Percentiles rank a stretch among this genome's conserved stretches.
Evolutionary conservation across 2,888 invertebrate genomes (phyloP).

Genomic region (Copidosoma aretas): DNA sequence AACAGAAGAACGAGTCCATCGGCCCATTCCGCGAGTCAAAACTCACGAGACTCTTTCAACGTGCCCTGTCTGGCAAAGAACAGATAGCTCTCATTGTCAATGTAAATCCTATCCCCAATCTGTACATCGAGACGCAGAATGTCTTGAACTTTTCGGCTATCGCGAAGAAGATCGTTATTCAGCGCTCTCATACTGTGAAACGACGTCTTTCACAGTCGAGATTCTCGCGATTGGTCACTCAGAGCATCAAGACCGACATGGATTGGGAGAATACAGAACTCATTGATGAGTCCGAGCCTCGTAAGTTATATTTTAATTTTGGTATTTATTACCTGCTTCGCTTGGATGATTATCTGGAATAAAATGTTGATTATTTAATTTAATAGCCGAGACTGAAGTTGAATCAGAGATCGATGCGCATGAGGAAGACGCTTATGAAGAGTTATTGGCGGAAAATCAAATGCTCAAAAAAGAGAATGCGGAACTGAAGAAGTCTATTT

Average conservation of each 20-base stretch:
- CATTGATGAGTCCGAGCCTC: conserved; percentile 30
- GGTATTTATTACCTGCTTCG: neutral
- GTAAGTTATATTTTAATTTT: conserved; percentile 29
- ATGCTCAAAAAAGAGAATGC: conserved; percentile 51
- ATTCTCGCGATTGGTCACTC: conserved; percentile 55
- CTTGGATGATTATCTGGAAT: neutral
- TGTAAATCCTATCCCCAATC: conserved; percentile 77
- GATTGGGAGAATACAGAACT: conserved; percentile 55
- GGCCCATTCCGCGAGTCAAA: conserved; percentile 84
- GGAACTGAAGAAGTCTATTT: conserved; percentile 48
- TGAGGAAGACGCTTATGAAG: conserved; percentile 50
- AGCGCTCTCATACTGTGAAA: conserved; percentile 45
- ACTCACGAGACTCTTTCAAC: conserved; percentile 84
- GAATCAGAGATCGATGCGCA: conserved; percentile 33
- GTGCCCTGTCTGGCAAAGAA: conserved; percentile 78
- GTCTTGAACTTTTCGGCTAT: conserved; percentile 87
- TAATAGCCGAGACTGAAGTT: conserved; percentile 32
- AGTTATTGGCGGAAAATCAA: conserved; percentile 52
- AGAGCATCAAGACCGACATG: conserved; percentile 51
- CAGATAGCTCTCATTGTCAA: conserved; percentile 87
- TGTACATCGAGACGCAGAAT: conserved; percentile 85
- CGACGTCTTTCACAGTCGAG: conserved; percentile 48
- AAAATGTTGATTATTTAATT: neutral
- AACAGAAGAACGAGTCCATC: conserved; percentile 51
- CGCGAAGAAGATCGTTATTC: conserved; percentile 70